Evolutionary conservation across 2,888 invertebrate genomes (phyloP).

Genomic region (Yponomeuta sedellus): DNA sequence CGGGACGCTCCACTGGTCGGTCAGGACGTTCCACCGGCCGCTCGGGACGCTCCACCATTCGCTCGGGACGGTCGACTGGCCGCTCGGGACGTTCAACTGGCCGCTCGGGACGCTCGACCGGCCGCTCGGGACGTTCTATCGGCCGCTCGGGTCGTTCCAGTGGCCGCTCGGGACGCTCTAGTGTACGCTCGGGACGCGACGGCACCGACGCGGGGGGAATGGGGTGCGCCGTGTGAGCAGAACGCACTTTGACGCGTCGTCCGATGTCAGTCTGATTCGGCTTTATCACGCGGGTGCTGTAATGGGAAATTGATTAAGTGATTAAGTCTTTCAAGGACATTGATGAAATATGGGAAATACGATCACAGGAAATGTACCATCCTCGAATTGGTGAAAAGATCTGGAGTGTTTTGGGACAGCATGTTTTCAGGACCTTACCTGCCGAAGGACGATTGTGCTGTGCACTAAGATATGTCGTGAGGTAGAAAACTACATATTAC

Average conservation of each 20-base stretch:
- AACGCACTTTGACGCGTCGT: slow-evolving; percentile 87
- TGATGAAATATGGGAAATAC: no score
- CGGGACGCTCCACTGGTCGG: slow-evolving; percentile 35
- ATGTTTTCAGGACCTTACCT: no score
- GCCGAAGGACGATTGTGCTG: no score
- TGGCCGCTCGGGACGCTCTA: slow-evolving; percentile 29
- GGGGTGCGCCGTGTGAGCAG: slow-evolving; percentile 31
- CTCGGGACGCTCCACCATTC: slow-evolving; percentile 23
- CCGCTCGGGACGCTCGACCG: slow-evolving; percentile 20
- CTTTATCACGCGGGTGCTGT: slow-evolving; percentile 94
- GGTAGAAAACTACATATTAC: no score
- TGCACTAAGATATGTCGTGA: no score
- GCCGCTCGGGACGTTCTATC: slow-evolving; percentile 18
- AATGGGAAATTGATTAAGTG: slow-evolving; percentile 32
- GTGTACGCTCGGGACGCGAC: slow-evolving; percentile 34
- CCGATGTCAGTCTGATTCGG: slow-evolving; percentile 93
- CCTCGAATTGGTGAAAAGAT: no score
- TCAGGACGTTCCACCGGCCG: slow-evolving; percentile 20
- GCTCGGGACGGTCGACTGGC: slow-evolving; percentile 28
- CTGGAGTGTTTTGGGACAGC: no score
- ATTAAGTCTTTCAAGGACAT: not conserved
- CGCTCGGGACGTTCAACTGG: slow-evolving; percentile 32
- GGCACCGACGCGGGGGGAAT: slow-evolving; percentile 6
- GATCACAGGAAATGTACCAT: no score
- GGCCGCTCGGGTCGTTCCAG: slow-evolving; percentile 24